Conservation (phyloP, 2,113 vertebrate species). For the Coryphaenoides rupestris region DNA sequence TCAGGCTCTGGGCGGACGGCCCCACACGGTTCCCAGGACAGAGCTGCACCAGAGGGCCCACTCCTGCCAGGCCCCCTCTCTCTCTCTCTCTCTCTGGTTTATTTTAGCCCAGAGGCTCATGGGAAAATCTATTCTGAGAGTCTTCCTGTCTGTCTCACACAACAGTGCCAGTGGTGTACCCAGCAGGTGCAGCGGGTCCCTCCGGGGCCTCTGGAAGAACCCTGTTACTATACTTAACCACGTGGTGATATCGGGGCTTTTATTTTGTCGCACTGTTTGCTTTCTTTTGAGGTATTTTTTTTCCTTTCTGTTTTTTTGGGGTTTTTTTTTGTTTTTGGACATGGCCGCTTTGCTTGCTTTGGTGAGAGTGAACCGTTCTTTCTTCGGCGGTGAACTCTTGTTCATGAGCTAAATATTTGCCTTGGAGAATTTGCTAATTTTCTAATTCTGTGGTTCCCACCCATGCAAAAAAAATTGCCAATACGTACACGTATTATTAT, state of each 20-base stretch:
- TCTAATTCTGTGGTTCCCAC: no score
- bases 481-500: no score
- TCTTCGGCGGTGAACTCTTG: no score
- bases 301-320: background rate
- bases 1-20: conserved; percentile 56
- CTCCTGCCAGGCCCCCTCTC: conserved; percentile 60
- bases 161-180: conserved; percentile 59
- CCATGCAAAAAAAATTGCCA: no score
- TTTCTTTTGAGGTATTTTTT: background rate
- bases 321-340: background rate
- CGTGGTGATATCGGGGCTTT: conserved; percentile 6
- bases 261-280: conserved; percentile 13
- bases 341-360: background rate
- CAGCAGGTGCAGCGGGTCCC: conserved; percentile 68
- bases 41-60: conserved; percentile 63
- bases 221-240: conserved; percentile 25
- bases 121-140: conserved; percentile 77
- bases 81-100: conserved; percentile 47
- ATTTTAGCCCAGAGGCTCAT: conserved; percentile 77
- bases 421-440: no score
- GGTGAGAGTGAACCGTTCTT: background rate
- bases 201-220: conserved; percentile 36
- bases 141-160: conserved; percentile 59
- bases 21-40: conserved; percentile 75
- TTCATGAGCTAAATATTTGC: no score